Evolutionary conservation across 2,113 vertebrate genomes (phyloP).

Genomic region (Dromaius novaehollandiae): DNA sequence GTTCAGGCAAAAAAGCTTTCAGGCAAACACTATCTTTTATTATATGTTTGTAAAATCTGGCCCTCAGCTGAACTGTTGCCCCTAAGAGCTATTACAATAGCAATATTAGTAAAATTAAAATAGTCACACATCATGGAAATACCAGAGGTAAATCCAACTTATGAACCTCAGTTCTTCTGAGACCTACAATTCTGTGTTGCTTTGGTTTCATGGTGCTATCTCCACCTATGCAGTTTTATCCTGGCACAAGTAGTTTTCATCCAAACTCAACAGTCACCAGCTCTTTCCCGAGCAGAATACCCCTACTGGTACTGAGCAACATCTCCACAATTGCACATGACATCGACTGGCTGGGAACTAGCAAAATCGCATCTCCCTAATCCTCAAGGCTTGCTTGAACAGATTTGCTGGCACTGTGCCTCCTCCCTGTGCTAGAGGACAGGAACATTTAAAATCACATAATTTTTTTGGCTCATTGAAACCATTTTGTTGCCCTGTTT

Average conservation of each 20-base stretch:
- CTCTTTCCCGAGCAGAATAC: not conserved
- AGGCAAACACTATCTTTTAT: not conserved
- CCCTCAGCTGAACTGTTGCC: not conserved
- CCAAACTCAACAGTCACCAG: not conserved
- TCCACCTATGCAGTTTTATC: not conserved
- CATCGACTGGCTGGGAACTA: not conserved
- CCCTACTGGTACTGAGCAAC: not conserved
- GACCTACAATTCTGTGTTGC: not conserved
- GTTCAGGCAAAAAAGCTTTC: not conserved
- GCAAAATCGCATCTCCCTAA: slow-evolving; percentile 12
- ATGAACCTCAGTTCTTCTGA: not conserved
- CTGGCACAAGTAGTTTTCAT: not conserved
- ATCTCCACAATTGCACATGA: slow-evolving; percentile 19
- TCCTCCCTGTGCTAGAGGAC: slow-evolving; percentile 34
- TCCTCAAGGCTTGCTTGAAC: slow-evolving; percentile 56
- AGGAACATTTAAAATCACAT: slow-evolving; percentile 71
- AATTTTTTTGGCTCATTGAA: slow-evolving; percentile 77
- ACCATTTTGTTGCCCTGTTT: slow-evolving; percentile 66
- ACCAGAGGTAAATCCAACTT: not conserved
- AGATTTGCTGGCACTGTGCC: slow-evolving; percentile 62
- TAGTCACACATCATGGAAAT: not conserved
- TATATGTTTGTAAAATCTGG: not conserved
- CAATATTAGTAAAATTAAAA: not conserved
- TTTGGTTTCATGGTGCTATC: not conserved
- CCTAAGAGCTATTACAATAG: not conserved